Base-by-base conservation (phyloP, 2,888 invertebrate genomes). In the Margaritifera margaritifera region DNA sequence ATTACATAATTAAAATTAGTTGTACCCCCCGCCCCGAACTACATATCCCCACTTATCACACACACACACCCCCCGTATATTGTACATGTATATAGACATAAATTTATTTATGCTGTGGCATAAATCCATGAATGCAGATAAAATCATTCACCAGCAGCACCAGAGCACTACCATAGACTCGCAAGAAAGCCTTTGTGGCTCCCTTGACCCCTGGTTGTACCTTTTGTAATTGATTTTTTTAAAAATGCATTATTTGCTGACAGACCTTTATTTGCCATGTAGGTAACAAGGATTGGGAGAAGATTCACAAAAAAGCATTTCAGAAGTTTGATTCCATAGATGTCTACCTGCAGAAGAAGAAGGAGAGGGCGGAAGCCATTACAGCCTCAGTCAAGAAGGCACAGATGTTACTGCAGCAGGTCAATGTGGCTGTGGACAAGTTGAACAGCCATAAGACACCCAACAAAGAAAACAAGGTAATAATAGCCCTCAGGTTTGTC, bases 271-370 rank as follows among this genome's bases (percentile, higher is more conserved):
- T 2, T n/a, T 22, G 64, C 57, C 24, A 63, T 68, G 27, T 60
- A 84, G 83, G 82, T 4, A 84, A 80, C 74, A 86, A 86, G 66
- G 78, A 86, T 71, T 88, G 86, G 86, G 71, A 76, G 1, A 86
- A 86, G 69, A 85, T 87, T 27, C 88, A 88, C 64, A 73, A 82
- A 67, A 84, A 82, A 68, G 73, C 81, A 57, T 87, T 87, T 75
- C 74, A 81, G 27, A 87, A 85, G 74, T 84, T 86, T 80, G 88
- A 87, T 27, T 86, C 87, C 1, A 78, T 88, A 60, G 87, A 87
- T 74, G 82, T 81, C 25, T 88, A 87, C 71, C 75, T 88, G 57
- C 79, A 80, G 57, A 88, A 86, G 76, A 86, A 85, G 70, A 80
- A 81, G 24, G 80, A 84, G 71, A 67, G 86, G 24, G 79, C 79